Percentiles rank a stretch among this genome's conserved stretches.
Evolutionary conservation across 2,888 invertebrate genomes (phyloP).

Genomic region (Netelia inedita): DNA sequence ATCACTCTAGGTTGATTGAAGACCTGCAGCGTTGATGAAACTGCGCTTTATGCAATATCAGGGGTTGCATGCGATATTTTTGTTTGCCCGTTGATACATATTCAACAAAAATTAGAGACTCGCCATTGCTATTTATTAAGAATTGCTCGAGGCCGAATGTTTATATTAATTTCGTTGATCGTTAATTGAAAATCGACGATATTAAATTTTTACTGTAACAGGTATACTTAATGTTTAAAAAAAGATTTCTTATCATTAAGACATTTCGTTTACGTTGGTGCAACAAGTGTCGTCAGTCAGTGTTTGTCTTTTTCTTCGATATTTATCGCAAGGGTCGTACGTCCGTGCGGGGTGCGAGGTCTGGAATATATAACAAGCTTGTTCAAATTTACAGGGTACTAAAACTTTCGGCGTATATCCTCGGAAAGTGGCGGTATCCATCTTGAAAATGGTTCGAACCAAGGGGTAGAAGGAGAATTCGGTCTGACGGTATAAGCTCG

Average conservation of each 20-base stretch:
- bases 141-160: too few relatives aligned
- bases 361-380: constrained; percentile 73
- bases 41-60: background rate
- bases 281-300: constrained; percentile 63
- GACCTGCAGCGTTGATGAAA: constrained; percentile 39
- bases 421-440: constrained; percentile 81
- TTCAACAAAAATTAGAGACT: too few relatives aligned
- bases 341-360: constrained; percentile 41
- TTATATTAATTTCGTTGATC: too few relatives aligned
- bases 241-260: background rate
- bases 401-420: constrained; percentile 83
- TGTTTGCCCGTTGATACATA: background rate
- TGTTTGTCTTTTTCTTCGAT: constrained; percentile 29
- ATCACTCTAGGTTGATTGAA: constrained; percentile 81
- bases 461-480: background rate
- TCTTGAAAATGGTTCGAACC: constrained; percentile 79
- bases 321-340: constrained; percentile 51
- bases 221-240: background rate
- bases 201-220: too few relatives aligned
- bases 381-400: constrained; percentile 82
- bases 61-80: background rate
- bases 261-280: constrained; percentile 37
- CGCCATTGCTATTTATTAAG: too few relatives aligned
- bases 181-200: too few relatives aligned
- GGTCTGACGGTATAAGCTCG: constrained; percentile 35